Percentiles rank a stretch among this genome's conserved stretches.
Conservation (phyloP, 1,140 invertebrate species). For the Halesus radiatus region DNA sequence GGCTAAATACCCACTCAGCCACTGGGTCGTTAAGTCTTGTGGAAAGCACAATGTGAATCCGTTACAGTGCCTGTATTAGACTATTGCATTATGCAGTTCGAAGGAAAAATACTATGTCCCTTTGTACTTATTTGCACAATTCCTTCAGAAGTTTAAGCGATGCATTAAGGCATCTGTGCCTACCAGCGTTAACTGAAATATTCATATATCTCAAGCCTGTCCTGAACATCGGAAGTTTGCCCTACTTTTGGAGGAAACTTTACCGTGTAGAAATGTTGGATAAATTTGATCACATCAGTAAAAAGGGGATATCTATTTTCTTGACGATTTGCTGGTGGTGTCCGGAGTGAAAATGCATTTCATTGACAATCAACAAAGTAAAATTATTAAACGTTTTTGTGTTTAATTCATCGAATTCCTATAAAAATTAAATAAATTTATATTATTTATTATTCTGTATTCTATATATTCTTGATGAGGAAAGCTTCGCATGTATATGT, state of each 20-base stretch:
- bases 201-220: constrained; percentile 27
- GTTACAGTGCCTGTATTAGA: background rate
- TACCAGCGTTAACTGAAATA: constrained; percentile 13
- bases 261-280: too few relatives aligned
- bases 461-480: too few relatives aligned
- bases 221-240: background rate
- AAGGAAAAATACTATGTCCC: background rate
- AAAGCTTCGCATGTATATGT: too few relatives aligned
- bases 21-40: background rate
- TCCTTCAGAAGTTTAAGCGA: background rate
- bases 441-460: too few relatives aligned
- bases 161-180: background rate
- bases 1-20: constrained; percentile 5
- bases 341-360: too few relatives aligned
- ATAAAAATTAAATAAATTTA: too few relatives aligned
- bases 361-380: too few relatives aligned
- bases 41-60: background rate
- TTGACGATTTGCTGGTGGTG: too few relatives aligned
- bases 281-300: too few relatives aligned
- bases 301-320: too few relatives aligned
- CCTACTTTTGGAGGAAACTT: background rate
- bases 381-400: too few relatives aligned
- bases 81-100: background rate
- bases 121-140: constrained; percentile 4
- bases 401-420: too few relatives aligned